Evolutionary conservation across 2,888 invertebrate species (phyloP), one percentile per base, ranked within the genome.

Genomic region (Smittia aterrima): DNA sequence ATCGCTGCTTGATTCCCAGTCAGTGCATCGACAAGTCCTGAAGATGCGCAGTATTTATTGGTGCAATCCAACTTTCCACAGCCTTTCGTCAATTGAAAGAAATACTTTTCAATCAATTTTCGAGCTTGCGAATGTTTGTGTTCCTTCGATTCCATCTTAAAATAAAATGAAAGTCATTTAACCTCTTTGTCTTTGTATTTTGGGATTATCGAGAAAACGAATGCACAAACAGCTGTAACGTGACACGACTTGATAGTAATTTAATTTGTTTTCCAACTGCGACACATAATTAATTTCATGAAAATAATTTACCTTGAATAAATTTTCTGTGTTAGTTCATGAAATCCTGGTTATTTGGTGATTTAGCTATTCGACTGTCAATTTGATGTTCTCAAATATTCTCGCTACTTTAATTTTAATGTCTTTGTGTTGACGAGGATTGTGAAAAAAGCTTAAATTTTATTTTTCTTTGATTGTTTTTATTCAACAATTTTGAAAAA

Each of bases 1-100:
- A 93, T 93, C 27, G 96, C 96, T 73, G 96, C 95, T 83, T 95
- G 92, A 85, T 96, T 93, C 76, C 93, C 90, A 75, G 92, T 89
- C 78, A 93, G 85, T 79, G 89, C 86, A 75, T 81, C 82, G 84
- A 94, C 93, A 85, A 91, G 89, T 79, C 92, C 92, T 83, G 93
- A 94, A 18, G 96, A 96, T 77, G 94, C 95, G 85, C 96, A 96
- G 81, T 90, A 87, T 79, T 88, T 87, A 84, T 96, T 96, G 79
- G 88, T 87, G 83, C 96, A 96, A 79, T 87, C 86, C n/a, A 89
- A 86, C 83, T 94, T 93, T 24, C 96, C 96, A 84, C 96, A 96
- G 78, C 96, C 96, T 82, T 95, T 92, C 54, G 92, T 90, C 77
- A 96, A 85, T 84, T 96, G 95, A 84, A 93, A 94, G 83, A 96